phyloP scores from a whole-genome alignment of 2,797 vertebrate species.

The Dendrocincla fuliginosa region DNA sequence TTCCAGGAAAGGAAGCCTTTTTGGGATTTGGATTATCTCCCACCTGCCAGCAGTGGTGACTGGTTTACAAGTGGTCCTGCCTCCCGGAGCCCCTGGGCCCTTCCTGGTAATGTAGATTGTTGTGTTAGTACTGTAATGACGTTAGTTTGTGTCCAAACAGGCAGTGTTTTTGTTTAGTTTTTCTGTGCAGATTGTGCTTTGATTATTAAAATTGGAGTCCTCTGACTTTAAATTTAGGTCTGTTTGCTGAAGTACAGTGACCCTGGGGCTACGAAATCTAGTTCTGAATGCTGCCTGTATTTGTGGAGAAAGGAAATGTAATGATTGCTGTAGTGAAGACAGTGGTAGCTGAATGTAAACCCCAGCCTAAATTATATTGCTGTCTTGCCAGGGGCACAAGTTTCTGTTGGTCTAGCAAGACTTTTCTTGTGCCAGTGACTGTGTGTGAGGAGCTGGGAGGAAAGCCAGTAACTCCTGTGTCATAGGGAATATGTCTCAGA shows the following conservation, averaged over 20 bases:
- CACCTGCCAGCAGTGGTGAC: background rate
- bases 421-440: background rate
- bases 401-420: background rate
- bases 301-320: background rate
- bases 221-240: background rate
- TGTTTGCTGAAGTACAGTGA: background rate
- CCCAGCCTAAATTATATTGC: background rate
- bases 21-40: background rate
- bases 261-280: background rate
- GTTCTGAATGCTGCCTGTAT: background rate
- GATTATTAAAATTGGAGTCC: background rate
- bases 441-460: background rate
- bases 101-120: background rate
- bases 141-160: background rate
- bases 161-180: background rate
- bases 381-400: background rate
- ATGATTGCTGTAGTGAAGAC: background rate
- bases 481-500: background rate
- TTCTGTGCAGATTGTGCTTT: background rate
- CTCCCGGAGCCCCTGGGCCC: background rate
- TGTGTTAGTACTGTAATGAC: background rate
- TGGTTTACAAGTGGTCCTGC: background rate
- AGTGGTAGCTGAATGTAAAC: background rate
- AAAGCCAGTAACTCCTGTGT: background rate
- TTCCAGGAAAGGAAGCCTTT: background rate